Conservation (phyloP, 2,113 vertebrate species). For the Budorcas taxicolor region DNA sequence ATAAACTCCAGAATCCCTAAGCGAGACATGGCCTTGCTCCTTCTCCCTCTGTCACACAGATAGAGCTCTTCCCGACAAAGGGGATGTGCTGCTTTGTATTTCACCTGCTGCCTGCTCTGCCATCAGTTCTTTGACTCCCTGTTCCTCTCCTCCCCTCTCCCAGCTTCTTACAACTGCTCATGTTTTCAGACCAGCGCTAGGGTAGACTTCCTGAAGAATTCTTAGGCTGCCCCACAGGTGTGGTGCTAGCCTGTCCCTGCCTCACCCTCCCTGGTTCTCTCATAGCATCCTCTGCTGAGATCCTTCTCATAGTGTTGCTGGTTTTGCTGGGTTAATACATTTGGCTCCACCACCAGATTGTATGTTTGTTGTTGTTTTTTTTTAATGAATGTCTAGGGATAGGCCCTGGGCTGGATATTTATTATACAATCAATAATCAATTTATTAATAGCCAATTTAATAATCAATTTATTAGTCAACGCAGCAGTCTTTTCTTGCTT, state of each 20-base stretch:
- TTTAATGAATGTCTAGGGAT: background rate
- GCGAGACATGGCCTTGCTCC: too few species aligned
- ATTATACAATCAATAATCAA: background rate
- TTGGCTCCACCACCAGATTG: background rate
- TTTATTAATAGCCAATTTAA: background rate
- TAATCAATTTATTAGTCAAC: background rate
- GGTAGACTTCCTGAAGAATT: background rate
- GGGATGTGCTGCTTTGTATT: background rate
- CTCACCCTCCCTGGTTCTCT: background rate
- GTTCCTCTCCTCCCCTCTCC: background rate
- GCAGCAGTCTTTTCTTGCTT: background rate
- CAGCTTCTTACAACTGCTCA: background rate
- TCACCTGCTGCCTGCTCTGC: background rate
- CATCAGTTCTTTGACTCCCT: background rate
- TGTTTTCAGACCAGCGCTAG: background rate
- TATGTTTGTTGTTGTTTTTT: background rate
- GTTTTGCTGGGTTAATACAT: background rate
- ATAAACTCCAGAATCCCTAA: background rate
- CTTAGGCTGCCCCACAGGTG: background rate
- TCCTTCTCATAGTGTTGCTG: background rate
- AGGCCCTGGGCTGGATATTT: background rate
- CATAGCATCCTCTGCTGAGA: background rate
- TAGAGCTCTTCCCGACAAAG: background rate
- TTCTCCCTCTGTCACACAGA: too few species aligned
- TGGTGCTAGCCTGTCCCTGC: background rate